Evolutionary conservation across 2,888 invertebrate species (phyloP), one percentile per base, ranked within the genome.

Genomic region (Brachylomia viminalis): DNA sequence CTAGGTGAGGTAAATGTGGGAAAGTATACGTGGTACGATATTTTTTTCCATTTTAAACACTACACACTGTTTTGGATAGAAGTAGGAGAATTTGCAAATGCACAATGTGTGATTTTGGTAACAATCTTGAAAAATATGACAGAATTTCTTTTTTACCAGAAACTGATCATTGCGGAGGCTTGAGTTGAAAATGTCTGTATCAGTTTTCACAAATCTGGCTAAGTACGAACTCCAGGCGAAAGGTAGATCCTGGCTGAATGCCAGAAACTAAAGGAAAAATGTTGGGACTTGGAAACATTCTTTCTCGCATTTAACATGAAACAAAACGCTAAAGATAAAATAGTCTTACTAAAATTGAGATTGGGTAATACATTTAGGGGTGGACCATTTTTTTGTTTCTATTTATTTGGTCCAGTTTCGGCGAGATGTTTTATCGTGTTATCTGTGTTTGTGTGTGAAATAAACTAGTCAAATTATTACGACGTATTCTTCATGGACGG

Each of bases 281-380:
- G 80, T 82, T 80, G 61, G 68, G 64, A 86, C 76, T 82, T 88
- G 80, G 58, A 73, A 86, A 86, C 80, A 86, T 86, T 80, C 76
- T 72, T 77, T 75, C 72, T 77, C 77, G 58, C 79, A 79, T 87
- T 82, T 77, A 82, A 80, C 80, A 86, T 80, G 86, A 86, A 86
- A 87, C 86, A 86, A 87, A 87, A 86, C 69, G 71, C 72, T 79
- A 70, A 58, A 80, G 82, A 87, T 76, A 86, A 86, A 86, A 86
- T 72, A 71, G 79, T 70, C 73, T 76, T 66, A 71, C 79, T 72
- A 73, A 87, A 86, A 86, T 86, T 78, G 82, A 81, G 86, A 87
- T 86, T 82, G 88, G 81, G 84, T 82, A 77, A 84, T 86, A 87
- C 73, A 87, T 87, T 87, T 77, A 73, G 76, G 70, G 72, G 33